Evolutionary conservation across 2,113 vertebrate species (phyloP), one percentile per base, ranked within the genome.

Genomic region (Turdus rufiventris): DNA sequence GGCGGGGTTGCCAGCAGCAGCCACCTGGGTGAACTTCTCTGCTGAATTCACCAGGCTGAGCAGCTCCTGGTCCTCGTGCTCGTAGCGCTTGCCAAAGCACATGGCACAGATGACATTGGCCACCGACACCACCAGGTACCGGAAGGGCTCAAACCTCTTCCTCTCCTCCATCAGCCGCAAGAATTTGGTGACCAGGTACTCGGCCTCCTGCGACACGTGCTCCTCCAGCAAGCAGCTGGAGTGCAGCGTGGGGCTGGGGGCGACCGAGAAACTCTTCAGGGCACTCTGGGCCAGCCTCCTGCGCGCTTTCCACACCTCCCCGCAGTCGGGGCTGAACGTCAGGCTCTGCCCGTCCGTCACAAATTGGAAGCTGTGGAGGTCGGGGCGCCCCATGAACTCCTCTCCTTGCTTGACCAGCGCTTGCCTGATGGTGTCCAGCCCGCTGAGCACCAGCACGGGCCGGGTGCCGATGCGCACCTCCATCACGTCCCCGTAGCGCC

Each of bases 371-470:
- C 96, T 98, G 94, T 98, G 54, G 28, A 99, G 96, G 89, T 98
- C 96, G 0, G 99, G 99, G 5, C 99, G 98, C 5, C 99, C 98
- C 8, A 98, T 91, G 85, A 99, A 99, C 8, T 98, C 99, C 0
- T 99, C 98, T 1, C 98, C 99, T 91, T 99, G 98, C 81, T 96
- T 98, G 93, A 99, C 94, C 63, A 99, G 98, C 8, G 99, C 99
- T 91, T 99, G 99, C 15, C 74, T 95, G 57, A 99, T 88, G 31
- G 97, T 98, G 24, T 99, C 98, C 40, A 79, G 91, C 57, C 98
- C 98, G 0, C 98, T 98, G 73, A 99, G 96, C 86, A 99, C 98
- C n/a, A 99, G 93, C 33, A 99, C 98, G 0, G 98, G 98, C 1
- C 98, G 98, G 60, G 80, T 97, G 86, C 99, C 99, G 0, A 99